Base-by-base conservation (phyloP, 2,797 vertebrate species). In the Euthynnus affinis region DNA sequence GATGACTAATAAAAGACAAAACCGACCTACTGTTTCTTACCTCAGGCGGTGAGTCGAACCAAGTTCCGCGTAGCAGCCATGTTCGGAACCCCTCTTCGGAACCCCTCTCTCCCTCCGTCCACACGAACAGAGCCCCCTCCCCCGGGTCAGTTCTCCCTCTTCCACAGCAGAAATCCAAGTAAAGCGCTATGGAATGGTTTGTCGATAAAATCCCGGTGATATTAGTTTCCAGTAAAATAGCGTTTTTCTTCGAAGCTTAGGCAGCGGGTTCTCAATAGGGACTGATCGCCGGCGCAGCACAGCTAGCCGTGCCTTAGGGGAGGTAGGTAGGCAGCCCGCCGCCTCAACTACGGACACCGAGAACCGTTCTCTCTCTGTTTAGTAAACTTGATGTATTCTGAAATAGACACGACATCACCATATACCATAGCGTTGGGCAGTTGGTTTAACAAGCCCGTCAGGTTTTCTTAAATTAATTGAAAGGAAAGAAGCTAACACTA, bases 31-130 rank as follows among this genome's bases (percentile, higher is more conserved):
- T 56, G 18, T 64, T 22, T 74, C 94, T 95, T 94, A 96, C 96
- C 95, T 96, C 95, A 96, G 95, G 94, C 93, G 88, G 93, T 85
- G 91, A 89, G 91, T 95, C 92, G 93, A 91, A 92, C 94, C 92
- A 88, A 92, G 94, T 93, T 92, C 91, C 94, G 91, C 89, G 93
- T 86, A 93, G 94, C 93, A 95, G 96, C 95, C 95, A 96, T 96
- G 91, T 95, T 94, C 93, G 91, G 93, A 94, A 91, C 88, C 88
- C 90, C 90, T 82, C 82, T 90, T 94, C 93, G 91, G 93, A 94
- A 91, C 88, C 88, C 90, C 90, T 82, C 82, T 90, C 89, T 93
- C 88, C 88, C 91, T 90, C 90, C 86, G 93, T 94, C 94, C 93
- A 90, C 90, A 88, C 83, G 87, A 93, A 92, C 92, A 89, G 91